A percentile compares a stretch with the other conserved stretches of the same genome.
These are phyloP conservation scores for Polyodon spathula DNA, from an alignment of 2,113 vertebrate species.

Conservation along the genomic window DNA sequence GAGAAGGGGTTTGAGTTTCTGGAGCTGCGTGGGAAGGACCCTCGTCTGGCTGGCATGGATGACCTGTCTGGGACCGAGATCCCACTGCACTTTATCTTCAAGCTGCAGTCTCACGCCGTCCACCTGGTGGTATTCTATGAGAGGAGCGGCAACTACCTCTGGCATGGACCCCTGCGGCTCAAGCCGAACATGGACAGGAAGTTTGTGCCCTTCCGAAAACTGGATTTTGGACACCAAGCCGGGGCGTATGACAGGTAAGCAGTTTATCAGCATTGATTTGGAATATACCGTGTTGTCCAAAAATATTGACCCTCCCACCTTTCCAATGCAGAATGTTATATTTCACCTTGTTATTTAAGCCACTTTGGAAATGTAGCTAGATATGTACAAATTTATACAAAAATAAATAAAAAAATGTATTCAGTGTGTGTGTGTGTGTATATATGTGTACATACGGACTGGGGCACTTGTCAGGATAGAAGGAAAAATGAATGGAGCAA, in stretches of 20 bases:
- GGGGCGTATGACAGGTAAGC: conserved; percentile 79
- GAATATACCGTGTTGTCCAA: too few species aligned
- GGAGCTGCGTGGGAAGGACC: conserved; percentile 76
- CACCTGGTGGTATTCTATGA: conserved; percentile 85
- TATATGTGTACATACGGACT: too few species aligned
- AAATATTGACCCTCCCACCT: too few species aligned
- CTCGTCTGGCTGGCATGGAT: conserved; percentile 79
- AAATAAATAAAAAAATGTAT: too few species aligned
- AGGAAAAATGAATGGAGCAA: too few species aligned
- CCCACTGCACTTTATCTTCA: conserved; percentile 81
- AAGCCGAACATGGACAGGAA: conserved; percentile 59
- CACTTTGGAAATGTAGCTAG: too few species aligned
- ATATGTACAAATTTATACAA: too few species aligned
- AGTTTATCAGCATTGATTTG: not conserved
- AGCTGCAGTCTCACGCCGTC: conserved; percentile 59
- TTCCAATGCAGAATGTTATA: too few species aligned
- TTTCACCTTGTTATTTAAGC: too few species aligned
- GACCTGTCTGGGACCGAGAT: conserved; percentile 78
- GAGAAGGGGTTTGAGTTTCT: conserved; percentile 82
- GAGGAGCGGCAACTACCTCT: conserved; percentile 85
- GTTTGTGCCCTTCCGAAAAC: conserved; percentile 72
- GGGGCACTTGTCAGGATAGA: too few species aligned
- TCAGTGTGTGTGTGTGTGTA: too few species aligned
- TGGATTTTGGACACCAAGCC: conserved; percentile 74
- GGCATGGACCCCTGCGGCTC: conserved; percentile 76